Conservation (phyloP, 2,797 vertebrate species). For the Streptopelia turtur region DNA sequence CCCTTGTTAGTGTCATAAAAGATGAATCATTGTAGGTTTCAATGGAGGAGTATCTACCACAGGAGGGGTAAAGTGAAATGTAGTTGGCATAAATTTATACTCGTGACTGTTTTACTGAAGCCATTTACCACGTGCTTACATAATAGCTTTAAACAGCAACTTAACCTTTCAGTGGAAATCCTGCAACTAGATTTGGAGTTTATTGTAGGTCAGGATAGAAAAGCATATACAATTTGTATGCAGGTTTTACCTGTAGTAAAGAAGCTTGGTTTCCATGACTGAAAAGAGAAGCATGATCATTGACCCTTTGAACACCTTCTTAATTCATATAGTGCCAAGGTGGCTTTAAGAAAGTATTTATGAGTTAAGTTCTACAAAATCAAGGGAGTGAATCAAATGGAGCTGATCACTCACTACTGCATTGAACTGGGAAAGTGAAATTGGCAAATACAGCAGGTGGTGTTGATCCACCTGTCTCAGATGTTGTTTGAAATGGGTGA, state of each 20-base stretch:
- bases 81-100: conserved; percentile 13
- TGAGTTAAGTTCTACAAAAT: neutral
- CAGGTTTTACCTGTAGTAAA: neutral
- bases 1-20: neutral
- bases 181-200: neutral
- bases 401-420: neutral
- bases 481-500: neutral
- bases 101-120: conserved; percentile 5
- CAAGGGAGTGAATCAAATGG: neutral
- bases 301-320: neutral
- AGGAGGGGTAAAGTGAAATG: neutral
- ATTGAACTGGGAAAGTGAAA: neutral
- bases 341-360: neutral
- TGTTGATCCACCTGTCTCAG: neutral
- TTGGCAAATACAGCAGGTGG: neutral
- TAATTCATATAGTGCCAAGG: neutral
- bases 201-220: neutral
- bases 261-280: neutral
- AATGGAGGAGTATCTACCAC: conserved; percentile 24
- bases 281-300: neutral
- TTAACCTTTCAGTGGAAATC: conserved; percentile 38
- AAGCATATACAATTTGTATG: neutral
- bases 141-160: conserved; percentile 44
- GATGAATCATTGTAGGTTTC: conserved; percentile 20
- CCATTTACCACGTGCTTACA: conserved; percentile 8